phyloP scores from a whole-genome alignment of 2,888 invertebrate genomes.

The Pseudeuparius sepicola region DNA sequence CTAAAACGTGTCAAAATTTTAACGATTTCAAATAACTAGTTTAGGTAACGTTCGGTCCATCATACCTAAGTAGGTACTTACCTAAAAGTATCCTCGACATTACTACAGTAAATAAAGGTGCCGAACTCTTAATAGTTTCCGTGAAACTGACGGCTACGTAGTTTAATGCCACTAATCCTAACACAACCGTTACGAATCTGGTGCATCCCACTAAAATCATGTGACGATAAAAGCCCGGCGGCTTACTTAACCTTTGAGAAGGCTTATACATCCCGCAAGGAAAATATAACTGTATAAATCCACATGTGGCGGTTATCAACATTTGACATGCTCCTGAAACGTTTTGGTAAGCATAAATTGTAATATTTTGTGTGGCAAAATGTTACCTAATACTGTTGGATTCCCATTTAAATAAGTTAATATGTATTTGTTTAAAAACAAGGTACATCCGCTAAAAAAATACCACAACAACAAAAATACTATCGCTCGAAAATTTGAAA shows the following conservation, averaged over 20 bases:
- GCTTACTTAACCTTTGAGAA: constrained; percentile 45
- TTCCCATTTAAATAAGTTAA: constrained; percentile 61
- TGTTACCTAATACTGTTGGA: constrained; percentile 59
- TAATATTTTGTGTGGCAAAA: background rate
- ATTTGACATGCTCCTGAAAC: constrained; percentile 61
- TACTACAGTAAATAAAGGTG: constrained; percentile 67
- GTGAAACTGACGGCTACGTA: constrained; percentile 74
- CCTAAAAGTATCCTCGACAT: constrained; percentile 57
- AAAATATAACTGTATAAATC: constrained; percentile 63
- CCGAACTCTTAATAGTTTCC: constrained; percentile 72
- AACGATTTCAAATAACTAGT: constrained; percentile 6
- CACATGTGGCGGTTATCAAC: constrained; percentile 62
- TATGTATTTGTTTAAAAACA: constrained; percentile 71
- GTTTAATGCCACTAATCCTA: constrained; percentile 64
- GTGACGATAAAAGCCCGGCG: constrained; percentile 61
- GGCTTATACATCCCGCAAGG: constrained; percentile 64
- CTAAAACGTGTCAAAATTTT: constrained; percentile 32
- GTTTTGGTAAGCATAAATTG: background rate
- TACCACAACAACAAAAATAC: constrained; percentile 61
- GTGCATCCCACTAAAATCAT: constrained; percentile 60
- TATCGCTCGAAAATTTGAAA: constrained; percentile 49
- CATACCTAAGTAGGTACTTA: constrained; percentile 29
- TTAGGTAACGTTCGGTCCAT: no score
- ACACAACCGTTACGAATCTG: constrained; percentile 61
- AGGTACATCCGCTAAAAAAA: constrained; percentile 65